Evolutionary conservation across 2,888 invertebrate genomes (phyloP).

Genomic region (Ischnura elegans): DNA sequence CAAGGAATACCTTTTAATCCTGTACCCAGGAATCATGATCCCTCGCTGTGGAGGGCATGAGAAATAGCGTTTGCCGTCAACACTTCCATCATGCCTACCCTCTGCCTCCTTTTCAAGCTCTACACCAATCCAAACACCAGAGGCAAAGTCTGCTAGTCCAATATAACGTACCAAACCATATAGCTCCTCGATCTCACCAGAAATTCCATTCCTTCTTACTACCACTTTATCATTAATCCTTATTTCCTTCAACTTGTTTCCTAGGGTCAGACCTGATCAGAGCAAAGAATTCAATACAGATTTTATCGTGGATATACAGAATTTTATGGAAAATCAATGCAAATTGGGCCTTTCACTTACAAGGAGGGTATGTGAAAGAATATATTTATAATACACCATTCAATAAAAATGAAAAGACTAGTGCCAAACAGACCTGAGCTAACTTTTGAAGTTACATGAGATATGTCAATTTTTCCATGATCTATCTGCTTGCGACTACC

Average conservation of each 20-base stretch:
- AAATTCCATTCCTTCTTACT: conserved; percentile 75
- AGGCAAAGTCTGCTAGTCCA: conserved; percentile 77
- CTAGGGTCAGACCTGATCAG: conserved; percentile 21
- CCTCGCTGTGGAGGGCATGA: conserved; percentile 78
- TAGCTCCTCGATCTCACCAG: neutral
- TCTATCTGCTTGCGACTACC: conserved; percentile 14
- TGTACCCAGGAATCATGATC: conserved; percentile 79
- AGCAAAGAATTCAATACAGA: neutral
- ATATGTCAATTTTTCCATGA: conserved; percentile 75
- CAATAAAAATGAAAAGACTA: neutral
- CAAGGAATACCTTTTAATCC: conserved; percentile 75
- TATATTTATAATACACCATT: neutral
- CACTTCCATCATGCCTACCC: conserved; percentile 79
- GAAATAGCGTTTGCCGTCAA: conserved; percentile 78
- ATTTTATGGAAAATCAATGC: neutral
- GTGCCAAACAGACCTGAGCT: conserved; percentile 75
- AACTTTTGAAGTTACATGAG: conserved; percentile 77
- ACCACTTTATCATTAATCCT: conserved; percentile 77
- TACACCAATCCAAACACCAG: conserved; percentile 79
- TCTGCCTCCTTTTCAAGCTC: conserved; percentile 77
- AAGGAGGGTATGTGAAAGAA: neutral
- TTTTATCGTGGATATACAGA: too few relatives aligned
- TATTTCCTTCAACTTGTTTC: conserved; percentile 72
- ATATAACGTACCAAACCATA: conserved; percentile 77
- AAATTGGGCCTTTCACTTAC: neutral